Conservation (phyloP, 1,140 invertebrate genomes). For the Camponotus pennsylvanicus region DNA sequence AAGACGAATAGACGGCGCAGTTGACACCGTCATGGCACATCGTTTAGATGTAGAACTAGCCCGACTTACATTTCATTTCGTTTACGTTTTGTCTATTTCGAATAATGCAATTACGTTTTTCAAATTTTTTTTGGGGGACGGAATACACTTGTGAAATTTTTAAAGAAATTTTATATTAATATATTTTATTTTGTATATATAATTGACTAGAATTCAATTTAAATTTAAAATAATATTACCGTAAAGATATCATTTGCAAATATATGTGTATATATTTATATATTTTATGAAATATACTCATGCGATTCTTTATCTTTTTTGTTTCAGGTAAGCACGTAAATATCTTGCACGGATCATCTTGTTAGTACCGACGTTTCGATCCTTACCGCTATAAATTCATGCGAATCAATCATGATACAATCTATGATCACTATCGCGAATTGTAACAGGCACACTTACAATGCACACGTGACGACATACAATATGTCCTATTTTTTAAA, state of each 20-base stretch:
- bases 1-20: slow-evolving; percentile 48
- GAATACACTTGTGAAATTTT: not conserved
- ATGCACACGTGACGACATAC: not conserved
- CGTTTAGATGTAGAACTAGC: slow-evolving; percentile 42
- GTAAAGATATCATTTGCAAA: not conserved
- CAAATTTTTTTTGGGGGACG: not conserved
- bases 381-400: not conserved
- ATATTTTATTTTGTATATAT: not conserved
- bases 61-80: slow-evolving; percentile 59
- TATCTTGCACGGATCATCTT: not conserved
- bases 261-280: not conserved
- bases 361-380: slow-evolving; percentile 16
- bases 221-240: not conserved
- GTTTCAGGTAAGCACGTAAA: slow-evolving; percentile 75
- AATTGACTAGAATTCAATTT: not conserved
- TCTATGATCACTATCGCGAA: not conserved
- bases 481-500: not conserved
- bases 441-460: not conserved
- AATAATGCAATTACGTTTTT: slow-evolving; percentile 29
- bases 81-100: slow-evolving; percentile 59
- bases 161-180: not conserved
- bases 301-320: slow-evolving; percentile 39
- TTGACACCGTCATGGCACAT: slow-evolving; percentile 45
- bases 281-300: not conserved
- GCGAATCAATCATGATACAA: slow-evolving; percentile 15